phyloP scores from a whole-genome alignment of 2,797 vertebrate genomes.

The Dendrocincla tyrannina region DNA sequence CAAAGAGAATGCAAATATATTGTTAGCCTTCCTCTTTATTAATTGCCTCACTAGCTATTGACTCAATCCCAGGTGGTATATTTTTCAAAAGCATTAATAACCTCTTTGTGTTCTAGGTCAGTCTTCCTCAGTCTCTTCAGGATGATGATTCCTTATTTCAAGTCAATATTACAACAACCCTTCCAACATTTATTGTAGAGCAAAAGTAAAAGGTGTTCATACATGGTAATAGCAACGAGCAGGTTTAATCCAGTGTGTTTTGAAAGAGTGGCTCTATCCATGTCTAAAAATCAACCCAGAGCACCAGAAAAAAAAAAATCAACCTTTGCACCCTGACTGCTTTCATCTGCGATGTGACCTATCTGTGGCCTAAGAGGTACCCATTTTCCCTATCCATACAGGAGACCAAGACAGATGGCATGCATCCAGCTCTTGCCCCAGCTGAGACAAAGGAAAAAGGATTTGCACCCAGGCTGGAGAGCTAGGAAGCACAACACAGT shows the following conservation, averaged over 20 bases:
- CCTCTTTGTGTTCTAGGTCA: slow-evolving; percentile 47
- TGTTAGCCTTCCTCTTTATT: slow-evolving; percentile 55
- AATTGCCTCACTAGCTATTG: slow-evolving; percentile 39
- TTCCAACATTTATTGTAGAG: neutral
- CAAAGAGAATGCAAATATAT: slow-evolving; percentile 51
- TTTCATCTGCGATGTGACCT: neutral
- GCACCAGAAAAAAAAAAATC: too few species aligned
- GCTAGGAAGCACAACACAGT: neutral
- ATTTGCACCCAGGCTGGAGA: neutral
- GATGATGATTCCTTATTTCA: slow-evolving; percentile 18
- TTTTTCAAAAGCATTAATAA: slow-evolving; percentile 60
- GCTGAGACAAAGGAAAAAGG: neutral
- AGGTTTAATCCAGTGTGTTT: neutral
- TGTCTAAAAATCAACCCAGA: neutral
- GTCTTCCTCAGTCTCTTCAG: slow-evolving; percentile 30
- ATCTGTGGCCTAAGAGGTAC: neutral
- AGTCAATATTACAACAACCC: neutral
- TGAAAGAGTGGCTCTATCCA: neutral
- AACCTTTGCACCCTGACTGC: neutral
- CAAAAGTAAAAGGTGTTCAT: slow-evolving; percentile 12
- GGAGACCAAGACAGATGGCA: neutral
- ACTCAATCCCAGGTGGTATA: slow-evolving; percentile 12
- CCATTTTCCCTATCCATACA: neutral
- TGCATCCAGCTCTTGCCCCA: neutral
- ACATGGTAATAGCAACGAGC: neutral